Conservation (phyloP, 2,888 invertebrate species). For the Trichogramma evanescens region DNA sequence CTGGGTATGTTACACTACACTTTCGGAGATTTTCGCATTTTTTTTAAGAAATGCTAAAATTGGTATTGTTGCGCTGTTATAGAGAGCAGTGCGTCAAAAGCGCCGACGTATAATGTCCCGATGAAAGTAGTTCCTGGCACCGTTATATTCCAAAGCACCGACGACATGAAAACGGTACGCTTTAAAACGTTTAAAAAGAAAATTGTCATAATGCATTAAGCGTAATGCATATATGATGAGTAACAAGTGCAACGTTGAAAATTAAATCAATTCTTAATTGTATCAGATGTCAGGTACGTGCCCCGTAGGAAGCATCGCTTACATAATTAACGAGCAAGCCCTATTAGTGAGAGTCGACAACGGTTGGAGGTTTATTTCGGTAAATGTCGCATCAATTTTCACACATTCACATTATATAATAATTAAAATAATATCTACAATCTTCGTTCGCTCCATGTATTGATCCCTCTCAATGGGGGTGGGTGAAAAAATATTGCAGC, state of each 20-base stretch:
- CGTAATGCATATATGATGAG: not conserved
- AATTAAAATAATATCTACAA: too few species aligned
- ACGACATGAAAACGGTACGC: constrained; percentile 71
- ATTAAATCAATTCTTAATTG: constrained; percentile 8
- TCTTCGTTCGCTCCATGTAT: too few species aligned
- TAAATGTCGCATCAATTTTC: constrained; percentile 50
- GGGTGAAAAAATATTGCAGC: too few species aligned
- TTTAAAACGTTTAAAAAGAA: not conserved
- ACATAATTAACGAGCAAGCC: constrained; percentile 84
- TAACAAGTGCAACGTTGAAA: not conserved
- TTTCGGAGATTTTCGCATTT: not conserved
- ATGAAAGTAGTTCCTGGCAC: constrained; percentile 71
- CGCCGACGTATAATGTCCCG: constrained; percentile 8
- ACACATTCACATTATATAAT: too few species aligned
- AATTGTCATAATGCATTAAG: too few species aligned
- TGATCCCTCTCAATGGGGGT: too few species aligned
- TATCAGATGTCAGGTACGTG: constrained; percentile 68
- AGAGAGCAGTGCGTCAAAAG: not conserved
- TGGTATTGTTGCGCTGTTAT: too few species aligned
- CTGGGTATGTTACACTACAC: constrained; percentile 30
- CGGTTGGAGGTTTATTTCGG: constrained; percentile 91
- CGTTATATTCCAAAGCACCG: constrained; percentile 75
- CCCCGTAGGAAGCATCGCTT: constrained; percentile 83
- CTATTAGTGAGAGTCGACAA: constrained; percentile 81
- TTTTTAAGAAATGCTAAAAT: not conserved